phyloP scores from a whole-genome alignment of 2,797 vertebrate species.

The Liasis olivaceus region DNA sequence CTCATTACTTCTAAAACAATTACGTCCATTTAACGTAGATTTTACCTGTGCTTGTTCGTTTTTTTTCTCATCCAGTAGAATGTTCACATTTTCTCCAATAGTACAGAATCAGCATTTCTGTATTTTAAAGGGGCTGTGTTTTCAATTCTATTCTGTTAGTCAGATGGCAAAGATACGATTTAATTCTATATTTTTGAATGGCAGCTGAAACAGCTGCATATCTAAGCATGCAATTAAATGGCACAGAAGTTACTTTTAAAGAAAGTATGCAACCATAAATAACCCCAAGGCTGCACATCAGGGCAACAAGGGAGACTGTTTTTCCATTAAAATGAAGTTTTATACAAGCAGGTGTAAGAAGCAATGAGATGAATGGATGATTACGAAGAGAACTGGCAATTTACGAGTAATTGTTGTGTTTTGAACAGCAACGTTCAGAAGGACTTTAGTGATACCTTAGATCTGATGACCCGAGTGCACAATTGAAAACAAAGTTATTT shows the following conservation, averaged over 20 bases:
- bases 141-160: background rate
- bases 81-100: background rate
- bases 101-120: background rate
- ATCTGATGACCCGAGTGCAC: background rate
- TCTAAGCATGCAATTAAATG: background rate
- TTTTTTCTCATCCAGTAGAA: background rate
- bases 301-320: background rate
- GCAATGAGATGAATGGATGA: background rate
- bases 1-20: background rate
- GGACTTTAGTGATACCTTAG: background rate
- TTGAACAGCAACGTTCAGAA: background rate
- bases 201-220: background rate
- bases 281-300: background rate
- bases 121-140: background rate
- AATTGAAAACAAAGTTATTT: background rate
- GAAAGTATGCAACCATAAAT: background rate
- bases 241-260: background rate
- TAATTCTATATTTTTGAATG: background rate
- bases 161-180: background rate
- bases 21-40: background rate
- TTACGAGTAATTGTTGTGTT: background rate
- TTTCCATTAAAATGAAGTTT: constrained; percentile 1
- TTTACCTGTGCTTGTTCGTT: background rate
- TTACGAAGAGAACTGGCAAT: background rate
- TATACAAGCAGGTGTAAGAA: background rate